Evolutionary conservation across 2,113 vertebrate species (phyloP).

Genomic region (Orthonyx spaldingii): DNA sequence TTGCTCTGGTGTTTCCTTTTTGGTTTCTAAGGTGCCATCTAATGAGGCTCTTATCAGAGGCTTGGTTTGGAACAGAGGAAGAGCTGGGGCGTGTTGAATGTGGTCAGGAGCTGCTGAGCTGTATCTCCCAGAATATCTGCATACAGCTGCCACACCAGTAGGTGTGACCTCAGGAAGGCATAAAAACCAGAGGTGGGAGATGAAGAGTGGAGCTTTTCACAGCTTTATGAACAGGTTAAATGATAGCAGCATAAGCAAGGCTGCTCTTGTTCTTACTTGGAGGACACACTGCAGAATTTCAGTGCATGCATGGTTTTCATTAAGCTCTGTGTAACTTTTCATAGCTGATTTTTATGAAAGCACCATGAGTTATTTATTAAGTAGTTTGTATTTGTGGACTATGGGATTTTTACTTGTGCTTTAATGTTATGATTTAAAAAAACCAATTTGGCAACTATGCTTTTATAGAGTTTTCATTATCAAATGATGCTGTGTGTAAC

Average conservation of each 20-base stretch:
- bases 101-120: not conserved
- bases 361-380: slow-evolving; percentile 25
- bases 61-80: not conserved
- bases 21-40: not conserved
- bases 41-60: not conserved
- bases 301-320: not conserved
- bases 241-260: not conserved
- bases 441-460: not conserved
- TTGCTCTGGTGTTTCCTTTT: not conserved
- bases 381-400: not conserved
- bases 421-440: not conserved
- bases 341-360: not conserved
- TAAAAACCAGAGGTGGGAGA: not conserved
- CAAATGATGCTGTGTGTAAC: not conserved
- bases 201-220: not conserved
- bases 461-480: not conserved
- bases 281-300: not conserved
- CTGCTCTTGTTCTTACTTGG: not conserved
- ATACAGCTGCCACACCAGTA: not conserved
- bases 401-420: not conserved
- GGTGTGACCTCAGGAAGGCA: not conserved
- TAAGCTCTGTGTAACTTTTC: slow-evolving; percentile 4
- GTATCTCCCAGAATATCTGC: not conserved
- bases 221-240: not conserved
- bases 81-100: fast-evolving